These are phyloP conservation scores for Heliconius eleuchia DNA, from an alignment of 1,140 invertebrate species.

Conservation along the genomic window DNA sequence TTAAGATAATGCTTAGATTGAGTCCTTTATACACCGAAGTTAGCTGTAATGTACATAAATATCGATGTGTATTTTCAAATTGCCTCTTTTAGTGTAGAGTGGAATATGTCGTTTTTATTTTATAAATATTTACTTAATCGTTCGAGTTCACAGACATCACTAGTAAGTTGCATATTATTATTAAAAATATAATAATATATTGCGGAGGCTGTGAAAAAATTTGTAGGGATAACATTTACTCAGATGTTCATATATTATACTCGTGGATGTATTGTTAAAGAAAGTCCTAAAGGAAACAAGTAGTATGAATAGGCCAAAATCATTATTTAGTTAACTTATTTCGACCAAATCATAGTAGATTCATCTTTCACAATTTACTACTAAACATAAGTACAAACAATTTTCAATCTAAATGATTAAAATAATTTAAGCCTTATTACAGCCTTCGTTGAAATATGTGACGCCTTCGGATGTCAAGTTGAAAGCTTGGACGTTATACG, in stretches of 20 bases:
- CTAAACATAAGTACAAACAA: not conserved
- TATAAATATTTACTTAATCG: not conserved
- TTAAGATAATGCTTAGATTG: not conserved
- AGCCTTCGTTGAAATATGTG: conserved; percentile 18
- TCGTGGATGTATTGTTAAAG: not conserved
- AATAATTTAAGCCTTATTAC: conserved; percentile 1
- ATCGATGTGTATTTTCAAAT: not conserved
- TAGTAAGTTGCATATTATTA: not conserved
- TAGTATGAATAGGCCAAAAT: not conserved
- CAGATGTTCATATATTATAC: not conserved
- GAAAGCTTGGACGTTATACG: not conserved
- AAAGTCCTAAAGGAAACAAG: not conserved
- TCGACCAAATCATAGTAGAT: not conserved
- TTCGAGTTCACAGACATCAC: not conserved
- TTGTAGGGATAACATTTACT: not conserved
- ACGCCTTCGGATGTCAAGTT: conserved; percentile 10
- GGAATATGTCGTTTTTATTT: not conserved
- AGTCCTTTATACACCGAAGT: not conserved
- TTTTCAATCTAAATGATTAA: not conserved
- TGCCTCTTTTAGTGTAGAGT: not conserved
- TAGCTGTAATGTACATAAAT: not conserved
- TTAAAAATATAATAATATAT: conserved; percentile 1
- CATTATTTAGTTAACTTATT: conserved; percentile 7
- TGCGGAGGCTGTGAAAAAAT: not conserved
- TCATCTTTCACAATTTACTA: conserved; percentile 1